Evolutionary conservation across 2,797 vertebrate genomes (phyloP).

Genomic region (Premnoplex brunnescens): DNA sequence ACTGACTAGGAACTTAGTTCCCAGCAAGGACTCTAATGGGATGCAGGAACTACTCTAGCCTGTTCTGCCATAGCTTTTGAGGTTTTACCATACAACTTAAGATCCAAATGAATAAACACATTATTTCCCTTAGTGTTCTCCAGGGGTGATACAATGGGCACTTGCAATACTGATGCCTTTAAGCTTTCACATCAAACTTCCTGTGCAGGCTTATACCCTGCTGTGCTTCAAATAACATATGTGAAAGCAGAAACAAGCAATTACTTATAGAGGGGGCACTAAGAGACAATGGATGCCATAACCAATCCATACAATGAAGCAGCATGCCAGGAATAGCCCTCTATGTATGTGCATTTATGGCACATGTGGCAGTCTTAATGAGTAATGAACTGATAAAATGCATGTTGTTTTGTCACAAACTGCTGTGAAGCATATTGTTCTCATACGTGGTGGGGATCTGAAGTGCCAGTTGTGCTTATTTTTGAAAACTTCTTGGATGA

Average conservation of each 20-base stretch:
- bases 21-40: background rate
- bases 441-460: background rate
- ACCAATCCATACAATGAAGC: background rate
- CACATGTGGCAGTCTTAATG: background rate
- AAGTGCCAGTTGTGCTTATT: background rate
- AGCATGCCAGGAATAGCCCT: background rate
- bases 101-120: background rate
- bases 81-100: background rate
- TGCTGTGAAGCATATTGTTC: background rate
- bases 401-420: background rate
- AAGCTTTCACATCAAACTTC: background rate
- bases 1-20: background rate
- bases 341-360: background rate
- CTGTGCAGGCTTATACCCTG: background rate
- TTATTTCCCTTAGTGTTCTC: background rate
- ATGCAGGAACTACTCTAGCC: background rate
- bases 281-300: background rate
- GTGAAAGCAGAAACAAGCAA: background rate
- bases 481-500: background rate
- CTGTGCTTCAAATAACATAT: background rate
- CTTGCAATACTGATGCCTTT: background rate
- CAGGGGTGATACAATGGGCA: background rate
- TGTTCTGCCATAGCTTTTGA: background rate
- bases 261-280: background rate
- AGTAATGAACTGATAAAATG: background rate